Evolutionary conservation across 2,797 vertebrate genomes (phyloP).

Genomic region (Psittacula echo): DNA sequence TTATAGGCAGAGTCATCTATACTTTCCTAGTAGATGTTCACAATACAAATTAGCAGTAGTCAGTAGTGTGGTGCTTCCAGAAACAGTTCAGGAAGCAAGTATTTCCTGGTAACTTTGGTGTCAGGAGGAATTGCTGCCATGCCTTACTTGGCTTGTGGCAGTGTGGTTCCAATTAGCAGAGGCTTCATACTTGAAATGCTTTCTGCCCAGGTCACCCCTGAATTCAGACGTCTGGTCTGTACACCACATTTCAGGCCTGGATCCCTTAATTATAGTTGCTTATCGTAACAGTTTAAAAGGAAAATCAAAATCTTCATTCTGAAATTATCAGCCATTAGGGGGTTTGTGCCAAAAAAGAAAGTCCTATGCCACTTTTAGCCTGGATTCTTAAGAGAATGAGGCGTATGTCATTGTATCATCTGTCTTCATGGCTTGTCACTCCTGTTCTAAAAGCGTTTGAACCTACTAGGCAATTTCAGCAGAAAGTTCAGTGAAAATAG

Average conservation of each 20-base stretch:
- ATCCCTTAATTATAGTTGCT: background rate
- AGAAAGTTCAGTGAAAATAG: slow-evolving; percentile 1
- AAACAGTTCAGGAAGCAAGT: background rate
- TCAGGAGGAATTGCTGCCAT: background rate
- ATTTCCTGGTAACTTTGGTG: slow-evolving; percentile 4
- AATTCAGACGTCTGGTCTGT: background rate
- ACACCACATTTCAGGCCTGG: background rate
- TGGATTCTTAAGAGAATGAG: background rate
- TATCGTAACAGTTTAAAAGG: background rate
- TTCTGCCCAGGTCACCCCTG: background rate
- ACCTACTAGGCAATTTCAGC: background rate
- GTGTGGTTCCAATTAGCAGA: slow-evolving; percentile 23
- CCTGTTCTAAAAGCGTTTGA: slow-evolving; percentile 21
- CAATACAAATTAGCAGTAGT: background rate
- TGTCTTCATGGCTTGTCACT: slow-evolving; percentile 21
- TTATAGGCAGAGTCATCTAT: background rate
- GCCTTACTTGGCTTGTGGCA: background rate
- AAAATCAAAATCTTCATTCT: background rate
- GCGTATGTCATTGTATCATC: background rate
- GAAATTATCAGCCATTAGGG: background rate
- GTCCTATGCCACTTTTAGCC: background rate
- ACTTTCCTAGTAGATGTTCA: background rate
- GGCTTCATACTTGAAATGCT: background rate
- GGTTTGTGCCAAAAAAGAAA: background rate
- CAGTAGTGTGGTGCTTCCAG: background rate